A percentile compares a stretch with the other conserved stretches of the same genome.
Conservation (phyloP, 2,797 vertebrate genomes). For the Lithobates sylvaticus region DNA sequence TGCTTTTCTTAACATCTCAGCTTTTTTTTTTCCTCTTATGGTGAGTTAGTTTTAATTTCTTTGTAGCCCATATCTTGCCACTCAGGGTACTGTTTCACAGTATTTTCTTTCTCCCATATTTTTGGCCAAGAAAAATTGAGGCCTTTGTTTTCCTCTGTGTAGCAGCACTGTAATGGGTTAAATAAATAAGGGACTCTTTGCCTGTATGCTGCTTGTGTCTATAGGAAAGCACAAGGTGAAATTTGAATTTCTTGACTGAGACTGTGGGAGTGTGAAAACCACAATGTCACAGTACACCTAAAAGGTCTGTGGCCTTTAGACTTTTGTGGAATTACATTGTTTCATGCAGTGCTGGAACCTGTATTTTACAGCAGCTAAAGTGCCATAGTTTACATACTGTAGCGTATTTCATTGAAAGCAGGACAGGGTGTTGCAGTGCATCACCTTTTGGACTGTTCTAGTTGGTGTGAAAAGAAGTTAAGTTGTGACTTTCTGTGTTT, state of each 20-base stretch:
- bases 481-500: conserved; percentile 26
- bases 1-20: conserved; percentile 49
- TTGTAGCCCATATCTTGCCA: conserved; percentile 49
- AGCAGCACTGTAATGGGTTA: neutral
- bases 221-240: neutral
- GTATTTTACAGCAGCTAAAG: neutral
- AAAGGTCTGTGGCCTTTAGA: neutral
- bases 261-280: neutral
- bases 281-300: neutral
- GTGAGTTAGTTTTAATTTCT: conserved; percentile 61
- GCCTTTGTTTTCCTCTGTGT: neutral
- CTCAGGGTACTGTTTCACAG: neutral
- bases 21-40: conserved; percentile 39
- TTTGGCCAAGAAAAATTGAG: neutral
- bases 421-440: neutral
- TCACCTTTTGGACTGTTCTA: neutral
- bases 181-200: neutral
- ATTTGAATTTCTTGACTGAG: neutral
- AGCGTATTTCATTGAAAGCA: neutral
- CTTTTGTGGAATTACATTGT: conserved; percentile 1
- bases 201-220: neutral
- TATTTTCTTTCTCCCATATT: neutral
- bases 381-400: neutral
- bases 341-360: neutral
- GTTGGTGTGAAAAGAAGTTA: neutral